These are phyloP conservation scores for Monodelphis domestica DNA, from an alignment of 2,797 vertebrate species.

Conservation along the genomic window DNA sequence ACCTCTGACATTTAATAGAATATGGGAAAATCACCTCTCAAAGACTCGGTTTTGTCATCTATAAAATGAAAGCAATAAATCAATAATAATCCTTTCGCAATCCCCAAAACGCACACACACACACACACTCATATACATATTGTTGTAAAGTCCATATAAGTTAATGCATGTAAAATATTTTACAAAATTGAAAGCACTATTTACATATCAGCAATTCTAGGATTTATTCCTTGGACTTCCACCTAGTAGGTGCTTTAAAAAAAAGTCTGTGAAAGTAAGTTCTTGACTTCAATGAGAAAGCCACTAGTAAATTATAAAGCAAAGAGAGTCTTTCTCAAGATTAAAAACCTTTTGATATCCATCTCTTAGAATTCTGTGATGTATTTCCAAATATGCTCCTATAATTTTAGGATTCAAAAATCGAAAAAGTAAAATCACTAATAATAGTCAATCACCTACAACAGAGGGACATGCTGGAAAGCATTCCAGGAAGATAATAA, in stretches of 20 bases:
- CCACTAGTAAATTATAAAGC: neutral
- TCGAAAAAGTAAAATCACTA: neutral
- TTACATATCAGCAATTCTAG: neutral
- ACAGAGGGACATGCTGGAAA: neutral
- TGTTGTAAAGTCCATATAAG: neutral
- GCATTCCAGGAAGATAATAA: neutral
- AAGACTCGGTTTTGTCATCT: neutral
- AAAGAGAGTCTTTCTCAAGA: neutral
- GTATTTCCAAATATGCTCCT: neutral
- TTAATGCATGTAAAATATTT: neutral
- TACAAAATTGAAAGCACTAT: neutral
- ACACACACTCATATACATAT: neutral
- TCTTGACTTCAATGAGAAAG: neutral
- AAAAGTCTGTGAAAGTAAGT: neutral
- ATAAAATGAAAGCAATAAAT: neutral
- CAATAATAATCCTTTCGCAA: neutral
- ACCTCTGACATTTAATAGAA: neutral
- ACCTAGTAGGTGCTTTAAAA: neutral
- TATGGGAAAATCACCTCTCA: neutral
- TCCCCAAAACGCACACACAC: neutral
- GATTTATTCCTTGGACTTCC: neutral
- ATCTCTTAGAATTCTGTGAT: neutral
- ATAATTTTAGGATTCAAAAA: neutral
- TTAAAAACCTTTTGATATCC: neutral
- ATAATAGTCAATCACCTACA: neutral